phyloP scores from a whole-genome alignment of 2,797 vertebrate species.

The Anniella stebbinsi region DNA sequence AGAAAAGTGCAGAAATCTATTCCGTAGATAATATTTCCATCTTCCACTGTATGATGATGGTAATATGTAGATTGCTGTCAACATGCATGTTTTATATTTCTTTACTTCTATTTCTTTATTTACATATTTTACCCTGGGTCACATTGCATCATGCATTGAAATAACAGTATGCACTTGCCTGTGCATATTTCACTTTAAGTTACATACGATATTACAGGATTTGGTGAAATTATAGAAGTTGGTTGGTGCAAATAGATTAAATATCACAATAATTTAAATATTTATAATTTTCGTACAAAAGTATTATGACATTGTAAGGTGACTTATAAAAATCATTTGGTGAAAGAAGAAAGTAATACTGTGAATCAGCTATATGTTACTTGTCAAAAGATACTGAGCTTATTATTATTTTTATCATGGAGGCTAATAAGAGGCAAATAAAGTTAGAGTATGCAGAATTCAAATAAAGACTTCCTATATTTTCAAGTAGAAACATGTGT shows the following conservation, averaged over 20 bases:
- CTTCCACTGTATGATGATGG: neutral
- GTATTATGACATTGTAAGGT: neutral
- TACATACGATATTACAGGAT: neutral
- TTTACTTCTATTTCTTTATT: neutral
- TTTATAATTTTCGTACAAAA: neutral
- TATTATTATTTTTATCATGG: neutral
- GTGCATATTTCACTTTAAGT: neutral
- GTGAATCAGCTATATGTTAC: neutral
- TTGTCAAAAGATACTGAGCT: neutral
- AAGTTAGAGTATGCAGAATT: neutral
- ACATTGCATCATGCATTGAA: neutral
- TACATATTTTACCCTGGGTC: neutral
- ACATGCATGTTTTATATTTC: neutral
- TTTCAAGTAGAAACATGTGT: neutral
- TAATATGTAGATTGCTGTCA: neutral
- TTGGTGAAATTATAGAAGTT: neutral
- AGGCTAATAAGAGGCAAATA: neutral
- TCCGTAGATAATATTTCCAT: neutral
- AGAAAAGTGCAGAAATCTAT: neutral
- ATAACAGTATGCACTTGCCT: neutral
- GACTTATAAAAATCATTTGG: neutral
- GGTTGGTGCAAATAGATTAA: neutral
- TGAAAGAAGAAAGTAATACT: neutral
- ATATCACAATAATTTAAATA: neutral
- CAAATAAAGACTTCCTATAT: neutral